Base-by-base conservation (phyloP, 1,140 invertebrate species). In the Atta texana region DNA sequence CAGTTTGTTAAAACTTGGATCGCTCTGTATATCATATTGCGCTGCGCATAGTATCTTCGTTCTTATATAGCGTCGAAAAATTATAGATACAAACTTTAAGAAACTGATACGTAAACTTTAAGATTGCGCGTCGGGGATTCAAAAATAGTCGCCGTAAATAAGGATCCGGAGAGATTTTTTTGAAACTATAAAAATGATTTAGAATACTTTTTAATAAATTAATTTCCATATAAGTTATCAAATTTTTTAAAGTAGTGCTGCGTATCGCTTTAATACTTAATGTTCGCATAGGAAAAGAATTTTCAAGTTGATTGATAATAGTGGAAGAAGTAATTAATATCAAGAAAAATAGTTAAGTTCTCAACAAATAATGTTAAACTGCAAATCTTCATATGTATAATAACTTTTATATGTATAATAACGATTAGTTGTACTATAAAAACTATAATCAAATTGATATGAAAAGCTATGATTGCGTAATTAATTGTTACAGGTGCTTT, bases 401-500 rank as follows among this genome's bases (percentile, higher is more conserved):
- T 24, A 21, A 31, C 28, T 31, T 31, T 31, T 31, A 31, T 31
- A 31, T 31, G 28, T 55, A 21, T 21, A n/a, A 21, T 57, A 57
- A 57, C 6, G 55, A 57, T 57, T 21, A 57, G 55, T 21, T 57
- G n/a, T 57, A 21, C n/a, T 51, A 44, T 24, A 4, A n/a, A 21
- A 39, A 44, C 4, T 31, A 57, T 6, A 24, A 44, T 28, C 5
- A 34, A 14, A 59, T 59, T 39, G 0, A 24, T 59, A 4, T 1
- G 4, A 57, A 14, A 44, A 63, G 0, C 16, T 61, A n/a, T 61
- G n/a, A 61, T 24, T 18, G 31, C 64, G 28, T 24, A 39, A 64
- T 69, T 75, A 28, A 8, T 87, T 51, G 28, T 89, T 76, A 10
- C 95, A 98, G 97, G 97, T 92, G 97, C 97, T 0, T 98, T 98